These are phyloP conservation scores for Cecidostiba fungosa DNA, from an alignment of 2,888 invertebrate genomes.

Conservation along the genomic window DNA sequence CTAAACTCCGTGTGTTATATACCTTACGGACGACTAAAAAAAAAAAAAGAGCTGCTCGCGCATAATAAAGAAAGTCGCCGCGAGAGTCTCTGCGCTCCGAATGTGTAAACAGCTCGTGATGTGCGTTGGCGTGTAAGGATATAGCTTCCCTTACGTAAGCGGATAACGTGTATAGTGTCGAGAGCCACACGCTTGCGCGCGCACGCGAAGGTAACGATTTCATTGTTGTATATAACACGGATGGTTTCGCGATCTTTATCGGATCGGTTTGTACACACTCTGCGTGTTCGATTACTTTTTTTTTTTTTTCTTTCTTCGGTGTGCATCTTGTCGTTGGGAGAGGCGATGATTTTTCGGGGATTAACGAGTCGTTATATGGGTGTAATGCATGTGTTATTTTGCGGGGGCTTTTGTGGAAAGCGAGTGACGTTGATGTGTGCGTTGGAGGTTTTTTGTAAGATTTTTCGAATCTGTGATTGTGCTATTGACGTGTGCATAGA, in stretches of 20 bases:
- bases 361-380: background rate
- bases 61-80: slow-evolving; percentile 27
- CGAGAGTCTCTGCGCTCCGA: background rate
- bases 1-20: no score
- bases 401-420: background rate
- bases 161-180: background rate
- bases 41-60: background rate
- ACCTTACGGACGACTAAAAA: no score
- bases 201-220: slow-evolving; percentile 19
- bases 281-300: background rate
- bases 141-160: slow-evolving; percentile 8
- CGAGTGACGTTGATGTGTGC: background rate
- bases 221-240: background rate
- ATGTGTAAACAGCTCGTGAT: background rate
- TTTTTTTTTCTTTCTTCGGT: background rate
- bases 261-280: background rate
- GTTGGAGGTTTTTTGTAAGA: no score
- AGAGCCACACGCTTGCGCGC: background rate
- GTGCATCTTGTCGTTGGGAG: background rate
- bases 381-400: background rate
- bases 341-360: background rate
- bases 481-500: no score
- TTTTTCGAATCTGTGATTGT: no score
- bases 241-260: slow-evolving; percentile 5
- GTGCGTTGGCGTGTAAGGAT: background rate